phyloP scores from a whole-genome alignment of 2,113 vertebrate species.

The Gulo gulo region DNA sequence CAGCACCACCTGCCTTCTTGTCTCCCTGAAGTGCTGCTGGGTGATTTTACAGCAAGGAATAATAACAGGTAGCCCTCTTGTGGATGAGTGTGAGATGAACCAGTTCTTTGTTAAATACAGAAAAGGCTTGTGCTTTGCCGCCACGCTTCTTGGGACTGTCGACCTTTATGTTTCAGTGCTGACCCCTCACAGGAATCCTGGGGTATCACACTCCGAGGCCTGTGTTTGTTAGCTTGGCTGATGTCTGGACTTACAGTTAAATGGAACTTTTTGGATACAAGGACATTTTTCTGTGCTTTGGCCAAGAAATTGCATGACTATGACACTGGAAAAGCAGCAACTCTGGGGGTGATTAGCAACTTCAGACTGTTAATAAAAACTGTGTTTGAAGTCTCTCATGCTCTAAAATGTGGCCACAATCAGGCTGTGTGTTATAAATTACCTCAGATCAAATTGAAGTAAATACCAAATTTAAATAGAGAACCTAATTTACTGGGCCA shows the following conservation, averaged over 20 bases:
- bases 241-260: background rate
- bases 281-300: background rate
- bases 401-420: background rate
- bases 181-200: background rate
- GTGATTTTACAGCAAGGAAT: background rate
- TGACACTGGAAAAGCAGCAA: background rate
- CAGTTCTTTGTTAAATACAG: background rate
- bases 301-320: background rate
- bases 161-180: background rate
- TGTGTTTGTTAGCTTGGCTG: background rate
- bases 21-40: background rate
- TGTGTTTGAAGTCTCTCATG: background rate
- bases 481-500: background rate
- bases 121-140: fast-evolving
- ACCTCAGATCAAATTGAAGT: background rate
- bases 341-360: background rate
- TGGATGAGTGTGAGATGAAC: background rate
- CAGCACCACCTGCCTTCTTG: too few species aligned
- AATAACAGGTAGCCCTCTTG: slow-evolving; percentile 4
- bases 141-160: fast-evolving
- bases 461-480: background rate
- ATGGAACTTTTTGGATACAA: background rate
- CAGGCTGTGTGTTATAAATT: background rate
- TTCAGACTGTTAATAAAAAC: background rate
- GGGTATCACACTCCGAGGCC: fast-evolving